Evolutionary conservation across 2,888 invertebrate species (phyloP), one percentile per base, ranked within the genome.

Genomic region (Leucoma salicis): DNA sequence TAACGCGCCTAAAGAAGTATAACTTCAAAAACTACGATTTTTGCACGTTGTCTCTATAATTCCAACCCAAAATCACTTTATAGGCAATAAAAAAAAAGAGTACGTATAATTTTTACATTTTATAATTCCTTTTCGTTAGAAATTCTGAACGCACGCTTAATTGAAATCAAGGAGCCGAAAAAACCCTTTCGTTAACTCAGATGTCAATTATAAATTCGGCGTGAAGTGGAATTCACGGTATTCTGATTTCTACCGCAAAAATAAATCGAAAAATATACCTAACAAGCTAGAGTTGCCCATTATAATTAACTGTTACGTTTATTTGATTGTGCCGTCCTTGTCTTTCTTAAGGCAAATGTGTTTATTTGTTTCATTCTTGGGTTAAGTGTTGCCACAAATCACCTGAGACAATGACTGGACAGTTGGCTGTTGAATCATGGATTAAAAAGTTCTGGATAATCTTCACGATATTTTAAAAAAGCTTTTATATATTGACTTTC

Each of bases 321-420:
- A 60, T 58, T 56, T 61, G 44, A 40, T 60, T 32, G 42, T 49
- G 31, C 39, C 44, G 29, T 75, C 80, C 44, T 60, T 53, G 25
- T 78, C 67, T 57, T 10, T 37, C 47, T 4, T 31, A 15, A 15
- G 12, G 4, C n/a, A 4, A 16, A 41, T 31, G 2, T 31, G 29
- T 50, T 27, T 38, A 44, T 81, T 69, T 49, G 55, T 36, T 31
- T 38, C 51, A 49, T 27, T 31, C 53, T 39, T 51, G 49, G 42
- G 48, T 53, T 61, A 51, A 56, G 64, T 64, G 63, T 64, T 58
- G 59, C 67, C 76, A 78, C 82, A 82, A 82, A 83, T 82, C 82
- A 82, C 76, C 50, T 46, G 65, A 70, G 73, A 83, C 82, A 83
- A 82, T 82, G 76, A 74, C 70, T 70, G 67, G 80, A 76, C 72